Percentiles rank a stretch among this genome's conserved stretches.
Conservation (phyloP, 2,888 invertebrate species). For the Teinopalpus imperialis region DNA sequence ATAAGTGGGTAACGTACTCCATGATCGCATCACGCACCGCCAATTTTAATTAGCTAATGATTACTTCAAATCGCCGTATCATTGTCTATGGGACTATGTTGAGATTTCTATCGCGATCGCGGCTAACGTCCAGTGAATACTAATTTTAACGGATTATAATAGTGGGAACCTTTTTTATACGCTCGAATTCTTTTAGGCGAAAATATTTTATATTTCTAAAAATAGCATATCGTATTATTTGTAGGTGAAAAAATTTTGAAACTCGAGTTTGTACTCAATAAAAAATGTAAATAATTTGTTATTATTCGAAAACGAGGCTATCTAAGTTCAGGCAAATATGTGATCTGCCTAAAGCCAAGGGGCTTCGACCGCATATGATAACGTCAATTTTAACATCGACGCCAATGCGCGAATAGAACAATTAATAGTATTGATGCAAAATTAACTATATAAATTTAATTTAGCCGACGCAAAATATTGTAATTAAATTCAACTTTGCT, state of each 20-base stretch:
- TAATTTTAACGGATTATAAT: constrained; percentile 51
- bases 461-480: no score
- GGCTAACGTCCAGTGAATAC: constrained; percentile 56
- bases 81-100: constrained; percentile 57
- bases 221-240: not conserved
- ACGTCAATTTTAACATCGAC: constrained; percentile 47
- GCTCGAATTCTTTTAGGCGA: constrained; percentile 20
- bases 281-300: constrained; percentile 25
- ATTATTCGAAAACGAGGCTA: constrained; percentile 55
- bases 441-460: no score
- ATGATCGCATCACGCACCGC: constrained; percentile 73
- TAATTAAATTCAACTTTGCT: no score
- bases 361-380: constrained; percentile 71
- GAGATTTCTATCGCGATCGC: constrained; percentile 59
- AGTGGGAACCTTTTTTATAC: constrained; percentile 28
- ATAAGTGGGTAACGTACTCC: constrained; percentile 67
- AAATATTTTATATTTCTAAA: constrained; percentile 6
- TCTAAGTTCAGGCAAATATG: constrained; percentile 62
- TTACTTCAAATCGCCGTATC: constrained; percentile 60
- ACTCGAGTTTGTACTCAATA: constrained; percentile 2
- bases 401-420: constrained; percentile 30
- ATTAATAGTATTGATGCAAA: constrained; percentile 37
- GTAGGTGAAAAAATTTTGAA: constrained; percentile 2
- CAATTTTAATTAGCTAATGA: constrained; percentile 78
- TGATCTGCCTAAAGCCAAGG: constrained; percentile 64